A percentile compares a stretch with the other conserved stretches of the same genome.
Evolutionary conservation across 1,140 invertebrate genomes (phyloP).

Genomic region (Anastrepha obliqua): DNA sequence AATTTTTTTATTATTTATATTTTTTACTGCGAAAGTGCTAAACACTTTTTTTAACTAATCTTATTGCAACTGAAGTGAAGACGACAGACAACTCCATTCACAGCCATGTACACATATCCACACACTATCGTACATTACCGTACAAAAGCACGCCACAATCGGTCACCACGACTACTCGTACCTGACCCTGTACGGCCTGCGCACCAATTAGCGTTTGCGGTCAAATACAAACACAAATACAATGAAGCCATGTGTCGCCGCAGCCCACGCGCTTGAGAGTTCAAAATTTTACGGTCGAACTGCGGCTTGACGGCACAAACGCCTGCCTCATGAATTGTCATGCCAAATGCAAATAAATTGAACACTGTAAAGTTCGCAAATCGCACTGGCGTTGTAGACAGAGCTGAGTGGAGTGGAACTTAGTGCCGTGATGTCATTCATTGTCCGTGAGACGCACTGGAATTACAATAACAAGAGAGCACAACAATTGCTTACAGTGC

Average conservation of each 20-base stretch:
- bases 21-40: too few relatives aligned
- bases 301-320: not conserved
- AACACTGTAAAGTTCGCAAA: not conserved
- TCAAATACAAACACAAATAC: not conserved
- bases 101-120: not conserved
- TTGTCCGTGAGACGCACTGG: not conserved
- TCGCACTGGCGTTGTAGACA: not conserved
- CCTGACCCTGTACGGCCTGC: not conserved
- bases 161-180: not conserved
- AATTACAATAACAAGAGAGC: not conserved
- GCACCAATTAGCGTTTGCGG: not conserved
- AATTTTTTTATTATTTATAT: too few relatives aligned
- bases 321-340: not conserved
- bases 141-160: too few relatives aligned
- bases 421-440: not conserved
- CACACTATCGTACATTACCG: not conserved
- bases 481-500: not conserved
- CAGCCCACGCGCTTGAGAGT: not conserved
- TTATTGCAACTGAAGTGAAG: too few relatives aligned
- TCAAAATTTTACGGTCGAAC: not conserved
- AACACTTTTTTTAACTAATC: too few relatives aligned
- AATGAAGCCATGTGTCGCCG: not conserved
- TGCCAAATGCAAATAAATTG: slow-evolving; percentile 32
- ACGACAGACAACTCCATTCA: not conserved
- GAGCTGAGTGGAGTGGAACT: not conserved